phyloP scores from a whole-genome alignment of 2,888 invertebrate species.

The Drosophila mimetica region DNA sequence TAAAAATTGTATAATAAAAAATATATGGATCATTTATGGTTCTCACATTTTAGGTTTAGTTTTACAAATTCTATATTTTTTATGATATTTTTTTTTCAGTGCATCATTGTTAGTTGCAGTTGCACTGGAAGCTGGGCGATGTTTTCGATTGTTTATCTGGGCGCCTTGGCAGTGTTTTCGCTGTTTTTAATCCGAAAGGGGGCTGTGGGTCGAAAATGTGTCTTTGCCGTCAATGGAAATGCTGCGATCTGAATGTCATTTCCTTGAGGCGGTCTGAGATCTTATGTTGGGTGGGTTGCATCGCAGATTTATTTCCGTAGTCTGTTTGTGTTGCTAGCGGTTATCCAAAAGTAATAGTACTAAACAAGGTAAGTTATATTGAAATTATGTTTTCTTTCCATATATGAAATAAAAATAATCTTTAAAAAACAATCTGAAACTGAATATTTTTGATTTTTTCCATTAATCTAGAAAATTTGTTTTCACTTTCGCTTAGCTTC shows the following conservation, averaged over 20 bases:
- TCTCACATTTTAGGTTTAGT: no score
- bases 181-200: slow-evolving; percentile 28
- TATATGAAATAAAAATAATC: no score
- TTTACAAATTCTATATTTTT: no score
- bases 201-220: slow-evolving; percentile 43
- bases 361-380: not conserved
- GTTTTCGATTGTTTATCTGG: slow-evolving; percentile 49
- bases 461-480: not conserved
- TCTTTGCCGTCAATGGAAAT: slow-evolving; percentile 39
- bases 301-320: slow-evolving; percentile 17
- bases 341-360: not conserved
- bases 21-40: no score
- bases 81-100: slow-evolving; percentile 3
- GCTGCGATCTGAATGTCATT: slow-evolving; percentile 38
- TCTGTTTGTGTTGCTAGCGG: no score
- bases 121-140: slow-evolving; percentile 21
- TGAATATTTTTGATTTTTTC: not conserved
- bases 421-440: no score
- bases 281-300: slow-evolving; percentile 21
- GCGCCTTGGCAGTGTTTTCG: slow-evolving; percentile 25
- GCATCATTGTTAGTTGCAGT: slow-evolving; percentile 6
- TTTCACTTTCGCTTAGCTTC: slow-evolving; percentile 20
- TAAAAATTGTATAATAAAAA: no score
- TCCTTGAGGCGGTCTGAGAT: slow-evolving; percentile 39
- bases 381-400: not conserved